Evolutionary conservation across 2,797 vertebrate genomes (phyloP).

Genomic region (Sphenopsis melanotis): DNA sequence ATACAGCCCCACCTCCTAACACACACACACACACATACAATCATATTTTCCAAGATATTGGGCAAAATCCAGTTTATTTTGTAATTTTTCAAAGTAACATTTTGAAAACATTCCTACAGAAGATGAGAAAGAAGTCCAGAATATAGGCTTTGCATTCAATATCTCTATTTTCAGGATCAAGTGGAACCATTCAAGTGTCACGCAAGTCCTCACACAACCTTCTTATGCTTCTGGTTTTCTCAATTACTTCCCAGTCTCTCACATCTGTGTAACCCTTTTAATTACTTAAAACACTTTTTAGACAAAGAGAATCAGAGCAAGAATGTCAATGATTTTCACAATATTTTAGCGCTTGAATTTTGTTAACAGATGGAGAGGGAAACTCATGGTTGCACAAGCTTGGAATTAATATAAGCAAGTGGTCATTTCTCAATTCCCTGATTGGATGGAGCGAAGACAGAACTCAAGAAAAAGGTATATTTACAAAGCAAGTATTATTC

Average conservation of each 20-base stretch:
- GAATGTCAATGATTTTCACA: neutral
- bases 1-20: too few relatives aligned
- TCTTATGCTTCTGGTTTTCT: neutral
- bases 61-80: neutral
- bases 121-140: neutral
- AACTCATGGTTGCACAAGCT: slow-evolving; percentile 41
- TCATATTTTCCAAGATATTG: neutral
- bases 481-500: neutral
- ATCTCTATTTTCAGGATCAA: neutral
- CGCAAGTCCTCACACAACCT: neutral
- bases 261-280: neutral
- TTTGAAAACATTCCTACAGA: neutral
- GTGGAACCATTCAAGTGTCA: neutral
- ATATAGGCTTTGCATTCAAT: neutral
- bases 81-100: neutral
- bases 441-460: slow-evolving; percentile 14
- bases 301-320: neutral
- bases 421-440: slow-evolving; percentile 51
- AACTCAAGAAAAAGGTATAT: slow-evolving; percentile 39
- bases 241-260: neutral
- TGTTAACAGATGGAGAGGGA: slow-evolving; percentile 16
- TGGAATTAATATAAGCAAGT: slow-evolving; percentile 48
- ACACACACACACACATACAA: neutral
- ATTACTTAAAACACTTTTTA: neutral
- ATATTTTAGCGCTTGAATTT: neutral